phyloP scores from a whole-genome alignment of 1,140 invertebrate species.

The Chelonus insularis region DNA sequence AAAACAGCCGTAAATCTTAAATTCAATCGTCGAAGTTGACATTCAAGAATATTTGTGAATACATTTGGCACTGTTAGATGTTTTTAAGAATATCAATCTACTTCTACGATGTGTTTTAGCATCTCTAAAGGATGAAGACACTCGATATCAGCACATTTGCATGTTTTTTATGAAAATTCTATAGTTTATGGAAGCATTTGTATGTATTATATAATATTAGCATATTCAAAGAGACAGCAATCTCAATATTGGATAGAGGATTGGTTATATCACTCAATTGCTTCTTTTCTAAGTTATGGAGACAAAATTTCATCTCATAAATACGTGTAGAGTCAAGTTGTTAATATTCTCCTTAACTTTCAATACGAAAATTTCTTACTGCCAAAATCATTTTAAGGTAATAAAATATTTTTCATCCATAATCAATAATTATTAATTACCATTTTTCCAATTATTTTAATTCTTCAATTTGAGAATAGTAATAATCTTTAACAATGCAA shows the following conservation, averaged over 20 bases:
- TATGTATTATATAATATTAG: constrained; percentile 61
- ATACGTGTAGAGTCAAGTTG: no score
- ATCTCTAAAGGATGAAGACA: constrained; percentile 23
- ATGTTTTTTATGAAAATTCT: constrained; percentile 62
- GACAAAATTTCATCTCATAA: not conserved
- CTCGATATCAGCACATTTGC: constrained; percentile 59
- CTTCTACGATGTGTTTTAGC: constrained; percentile 4
- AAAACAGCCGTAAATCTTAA: constrained; percentile 8
- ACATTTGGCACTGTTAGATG: constrained; percentile 1
- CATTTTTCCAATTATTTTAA: no score
- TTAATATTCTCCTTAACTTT: no score
- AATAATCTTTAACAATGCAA: no score
- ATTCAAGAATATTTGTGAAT: constrained; percentile 10
- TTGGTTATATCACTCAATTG: constrained; percentile 56
- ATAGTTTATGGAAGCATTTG: constrained; percentile 61
- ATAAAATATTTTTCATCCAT: no score
- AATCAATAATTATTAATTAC: no score
- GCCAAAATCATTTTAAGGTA: no score
- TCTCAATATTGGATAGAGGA: constrained; percentile 59
- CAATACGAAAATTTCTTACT: no score
- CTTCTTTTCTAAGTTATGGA: constrained; percentile 41
- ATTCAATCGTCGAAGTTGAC: constrained; percentile 9
- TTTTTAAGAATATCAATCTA: not conserved
- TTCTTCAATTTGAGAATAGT: no score
- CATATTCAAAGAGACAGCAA: constrained; percentile 60